Percentiles rank a stretch among this genome's conserved stretches.
Evolutionary conservation across 1,140 invertebrate species (phyloP).

Genomic region (Danaus plexippus): DNA sequence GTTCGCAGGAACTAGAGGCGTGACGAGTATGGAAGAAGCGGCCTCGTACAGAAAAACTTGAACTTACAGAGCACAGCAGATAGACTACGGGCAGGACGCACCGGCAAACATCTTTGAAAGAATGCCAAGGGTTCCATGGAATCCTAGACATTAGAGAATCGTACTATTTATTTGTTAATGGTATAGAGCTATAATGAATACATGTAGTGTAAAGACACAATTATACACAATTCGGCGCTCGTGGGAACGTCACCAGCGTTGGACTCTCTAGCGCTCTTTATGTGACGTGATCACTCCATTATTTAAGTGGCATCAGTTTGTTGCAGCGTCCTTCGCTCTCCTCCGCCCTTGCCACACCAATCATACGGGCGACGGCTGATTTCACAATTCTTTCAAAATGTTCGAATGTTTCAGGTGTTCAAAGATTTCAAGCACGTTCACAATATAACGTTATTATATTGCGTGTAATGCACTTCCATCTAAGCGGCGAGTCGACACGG

Average conservation of each 20-base stretch:
- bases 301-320: slow-evolving; percentile 12
- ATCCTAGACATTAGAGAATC: too few relatives aligned
- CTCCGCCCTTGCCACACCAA: background rate
- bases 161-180: slow-evolving; percentile 1
- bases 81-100: too few relatives aligned
- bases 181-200: background rate
- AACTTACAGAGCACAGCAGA: too few relatives aligned
- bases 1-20: slow-evolving; percentile 11
- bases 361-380: too few relatives aligned
- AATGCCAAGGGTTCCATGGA: too few relatives aligned
- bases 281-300: slow-evolving; percentile 9
- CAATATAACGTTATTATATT: too few relatives aligned
- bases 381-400: too few relatives aligned
- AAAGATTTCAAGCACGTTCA: too few relatives aligned
- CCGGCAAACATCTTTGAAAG: too few relatives aligned
- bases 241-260: slow-evolving; percentile 10
- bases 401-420: too few relatives aligned
- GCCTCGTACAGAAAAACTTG: background rate
- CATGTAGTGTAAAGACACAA: slow-evolving; percentile 3
- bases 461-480: too few relatives aligned
- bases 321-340: slow-evolving; percentile 1
- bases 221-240: slow-evolving; percentile 5
- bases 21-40: slow-evolving; percentile 12
- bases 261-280: slow-evolving; percentile 5
- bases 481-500: too few relatives aligned